Base-by-base conservation (phyloP, 2,888 invertebrate species). In the Acronicta alni region DNA sequence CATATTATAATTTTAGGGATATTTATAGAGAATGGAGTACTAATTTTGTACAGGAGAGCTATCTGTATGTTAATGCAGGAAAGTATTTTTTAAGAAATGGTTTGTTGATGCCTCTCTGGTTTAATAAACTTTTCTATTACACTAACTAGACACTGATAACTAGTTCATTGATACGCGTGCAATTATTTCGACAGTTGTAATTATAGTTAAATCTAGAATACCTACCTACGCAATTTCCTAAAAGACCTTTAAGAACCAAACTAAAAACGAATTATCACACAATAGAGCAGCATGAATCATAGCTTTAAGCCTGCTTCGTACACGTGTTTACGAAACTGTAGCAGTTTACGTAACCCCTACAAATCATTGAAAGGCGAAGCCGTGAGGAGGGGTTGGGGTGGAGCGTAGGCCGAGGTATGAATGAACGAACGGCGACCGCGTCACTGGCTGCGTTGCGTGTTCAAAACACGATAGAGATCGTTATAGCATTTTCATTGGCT, bases 341-440 rank as follows among this genome's bases (percentile, higher is more conserved):
- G 48, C 62, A 65, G 61, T 68, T 76, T 72, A 68, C 61, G 62
- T 68, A 64, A 79, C 71, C 52, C 61, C 60, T 58, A 66, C 65
- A 66, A 67, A 64, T 65, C 72, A 72, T 77, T 76, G 75, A 77
- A 66, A 23, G 56, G 45, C 71, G 53, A 35, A 35, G n/a, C 35
- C n/a, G 35, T 53, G 53, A 41, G 54, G 48, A 47, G 64, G 70
- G 71, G 72, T 57, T 59, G 62, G 72, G 60, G 53, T 62, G 68
- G 47, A 49, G 69, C 61, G 79, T 72, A 65, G 74, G 80, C 54
- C 38, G 61, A 61, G 42, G 71, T 67, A 83, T 88, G 86, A 89
- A 89, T 88, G 90, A 85, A 84, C 77, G 2, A n/a, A n/a, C 23
- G 38, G 59, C 65, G 71, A 66, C 48, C 72, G 57, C 76, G 77